These are phyloP conservation scores for Mimumesa dahlbomi DNA, from an alignment of 2,888 invertebrate genomes.

Conservation along the genomic window DNA sequence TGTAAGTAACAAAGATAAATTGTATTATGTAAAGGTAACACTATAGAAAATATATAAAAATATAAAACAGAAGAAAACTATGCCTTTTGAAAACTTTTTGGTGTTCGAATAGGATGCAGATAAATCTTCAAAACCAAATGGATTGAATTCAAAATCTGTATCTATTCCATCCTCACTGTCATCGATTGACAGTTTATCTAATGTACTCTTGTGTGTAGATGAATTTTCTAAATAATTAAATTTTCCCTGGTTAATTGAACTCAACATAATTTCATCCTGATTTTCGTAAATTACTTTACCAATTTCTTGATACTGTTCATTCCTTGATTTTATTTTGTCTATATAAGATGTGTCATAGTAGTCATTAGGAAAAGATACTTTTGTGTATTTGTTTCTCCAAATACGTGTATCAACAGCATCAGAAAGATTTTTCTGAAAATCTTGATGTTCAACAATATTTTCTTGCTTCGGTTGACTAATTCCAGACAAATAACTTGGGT, in stretches of 20 bases:
- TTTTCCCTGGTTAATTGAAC: background rate
- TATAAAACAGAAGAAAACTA: constrained; percentile 3
- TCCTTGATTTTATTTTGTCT: constrained; percentile 42
- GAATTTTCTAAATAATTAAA: constrained; percentile 10
- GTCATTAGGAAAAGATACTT: background rate
- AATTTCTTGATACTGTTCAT: constrained; percentile 58
- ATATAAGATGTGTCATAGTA: constrained; percentile 1
- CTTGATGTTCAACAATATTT: constrained; percentile 1
- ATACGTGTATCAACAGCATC: background rate
- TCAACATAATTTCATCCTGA: background rate
- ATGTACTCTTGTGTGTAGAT: background rate
- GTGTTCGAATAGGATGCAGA: constrained; percentile 16
- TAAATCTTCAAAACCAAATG: constrained; percentile 50
- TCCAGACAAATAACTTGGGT: background rate
- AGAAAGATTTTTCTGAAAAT: background rate
- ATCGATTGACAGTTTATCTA: constrained; percentile 7
- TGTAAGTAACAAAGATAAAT: constrained; percentile 3
- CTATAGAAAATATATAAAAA: constrained; percentile 13
- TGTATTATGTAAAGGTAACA: constrained; percentile 16
- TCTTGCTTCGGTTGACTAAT: background rate
- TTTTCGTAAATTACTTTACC: constrained; percentile 28
- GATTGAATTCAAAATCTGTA: constrained; percentile 50
- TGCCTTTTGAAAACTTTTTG: background rate
- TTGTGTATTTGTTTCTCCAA: constrained; percentile 14
- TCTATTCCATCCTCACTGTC: constrained; percentile 9